Conservation (phyloP, 2,797 vertebrate genomes). For the Hydrolagus colliei region DNA sequence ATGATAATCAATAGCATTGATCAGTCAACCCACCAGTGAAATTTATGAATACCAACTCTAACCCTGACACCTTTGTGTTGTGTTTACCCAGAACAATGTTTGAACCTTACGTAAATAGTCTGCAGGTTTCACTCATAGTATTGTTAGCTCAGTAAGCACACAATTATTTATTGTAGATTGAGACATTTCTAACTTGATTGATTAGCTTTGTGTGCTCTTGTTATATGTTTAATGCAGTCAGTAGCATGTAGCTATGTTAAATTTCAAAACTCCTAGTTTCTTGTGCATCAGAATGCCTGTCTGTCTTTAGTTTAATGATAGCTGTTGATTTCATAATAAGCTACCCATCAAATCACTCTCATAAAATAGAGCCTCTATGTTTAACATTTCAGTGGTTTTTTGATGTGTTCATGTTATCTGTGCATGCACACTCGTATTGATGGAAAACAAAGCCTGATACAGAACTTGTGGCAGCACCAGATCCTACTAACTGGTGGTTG, state of each 20-base stretch:
- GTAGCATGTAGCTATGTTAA: neutral
- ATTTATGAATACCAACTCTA: neutral
- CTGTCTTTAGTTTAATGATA: neutral
- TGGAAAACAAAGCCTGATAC: neutral
- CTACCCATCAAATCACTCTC: neutral
- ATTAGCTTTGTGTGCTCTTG: neutral
- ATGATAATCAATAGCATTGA: neutral
- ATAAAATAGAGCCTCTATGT: too few species aligned
- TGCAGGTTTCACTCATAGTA: neutral
- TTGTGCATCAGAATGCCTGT: neutral
- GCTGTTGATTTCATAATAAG: neutral
- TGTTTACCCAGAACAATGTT: neutral
- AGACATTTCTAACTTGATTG: neutral
- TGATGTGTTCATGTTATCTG: neutral
- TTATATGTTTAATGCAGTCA: neutral
- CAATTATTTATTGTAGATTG: neutral
- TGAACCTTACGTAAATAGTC: neutral
- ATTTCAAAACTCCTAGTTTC: neutral
- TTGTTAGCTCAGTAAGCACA: neutral
- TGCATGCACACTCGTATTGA: neutral
- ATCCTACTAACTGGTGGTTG: too few species aligned
- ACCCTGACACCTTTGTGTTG: neutral
- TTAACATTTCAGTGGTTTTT: conserved; percentile 11
- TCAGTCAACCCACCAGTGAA: neutral
- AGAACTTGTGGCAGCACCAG: neutral